phyloP scores from a whole-genome alignment of 2,888 invertebrate species.

The Agriopis aurantiaria region DNA sequence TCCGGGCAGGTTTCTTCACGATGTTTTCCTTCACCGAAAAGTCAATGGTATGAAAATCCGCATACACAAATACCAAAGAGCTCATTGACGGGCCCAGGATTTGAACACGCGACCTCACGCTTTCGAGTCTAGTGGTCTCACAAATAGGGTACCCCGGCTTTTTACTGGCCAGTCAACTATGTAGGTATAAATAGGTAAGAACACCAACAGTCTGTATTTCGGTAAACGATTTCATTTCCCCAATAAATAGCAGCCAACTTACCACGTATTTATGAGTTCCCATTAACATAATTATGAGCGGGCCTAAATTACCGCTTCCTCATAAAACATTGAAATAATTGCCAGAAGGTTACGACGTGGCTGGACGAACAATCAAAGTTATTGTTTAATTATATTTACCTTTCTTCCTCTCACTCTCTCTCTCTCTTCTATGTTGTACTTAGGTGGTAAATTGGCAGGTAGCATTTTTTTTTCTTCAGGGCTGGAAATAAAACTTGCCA shows the following conservation, averaged over 20 bases:
- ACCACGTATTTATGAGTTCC: conserved; percentile 30
- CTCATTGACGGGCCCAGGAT: too few relatives aligned
- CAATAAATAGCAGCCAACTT: conserved; percentile 21
- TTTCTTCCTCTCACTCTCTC: not conserved
- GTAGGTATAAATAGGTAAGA: not conserved
- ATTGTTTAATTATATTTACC: conserved; percentile 29
- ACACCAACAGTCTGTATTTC: conserved; percentile 1
- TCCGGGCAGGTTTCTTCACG: too few relatives aligned
- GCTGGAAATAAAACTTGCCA: too few relatives aligned
- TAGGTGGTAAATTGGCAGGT: not conserved
- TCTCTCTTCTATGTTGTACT: too few relatives aligned
- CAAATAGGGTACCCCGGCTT: too few relatives aligned
- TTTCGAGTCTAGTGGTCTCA: too few relatives aligned
- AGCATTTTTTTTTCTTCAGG: too few relatives aligned
- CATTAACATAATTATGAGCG: conserved; percentile 38
- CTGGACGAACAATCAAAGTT: conserved; percentile 25
- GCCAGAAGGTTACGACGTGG: conserved; percentile 27
- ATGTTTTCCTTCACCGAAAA: too few relatives aligned
- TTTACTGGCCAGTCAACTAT: too few relatives aligned
- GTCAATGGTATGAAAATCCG: too few relatives aligned
- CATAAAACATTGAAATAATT: conserved; percentile 37
- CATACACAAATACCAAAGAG: too few relatives aligned
- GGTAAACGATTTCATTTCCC: conserved; percentile 18
- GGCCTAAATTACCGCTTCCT: conserved; percentile 33
- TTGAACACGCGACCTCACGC: too few relatives aligned